Evolutionary conservation across 2,888 invertebrate species (phyloP).

Genomic region (Drosophila meridiana): DNA sequence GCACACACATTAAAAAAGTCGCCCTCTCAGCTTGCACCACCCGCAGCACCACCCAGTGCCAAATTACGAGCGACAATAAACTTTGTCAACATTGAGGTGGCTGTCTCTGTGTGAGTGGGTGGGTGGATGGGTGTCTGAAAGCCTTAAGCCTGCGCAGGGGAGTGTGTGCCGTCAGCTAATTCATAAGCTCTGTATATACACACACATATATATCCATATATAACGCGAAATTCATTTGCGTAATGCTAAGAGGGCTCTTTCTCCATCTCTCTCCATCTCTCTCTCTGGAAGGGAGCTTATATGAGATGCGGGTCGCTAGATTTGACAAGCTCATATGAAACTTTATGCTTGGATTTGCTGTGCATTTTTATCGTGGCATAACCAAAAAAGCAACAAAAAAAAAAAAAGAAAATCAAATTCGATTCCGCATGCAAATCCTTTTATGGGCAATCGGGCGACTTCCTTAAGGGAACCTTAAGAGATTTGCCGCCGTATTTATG

Average conservation of each 20-base stretch:
- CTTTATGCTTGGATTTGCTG: constrained; percentile 68
- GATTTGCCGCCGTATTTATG: constrained; percentile 54
- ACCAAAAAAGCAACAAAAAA: constrained; percentile 21
- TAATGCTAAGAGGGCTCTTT: constrained; percentile 57
- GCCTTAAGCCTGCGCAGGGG: constrained; percentile 69
- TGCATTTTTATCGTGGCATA: constrained; percentile 60
- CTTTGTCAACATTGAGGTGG: constrained; percentile 53
- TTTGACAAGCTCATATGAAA: constrained; percentile 59
- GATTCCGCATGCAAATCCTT: constrained; percentile 63
- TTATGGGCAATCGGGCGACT: constrained; percentile 38
- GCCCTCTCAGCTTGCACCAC: constrained; percentile 38
- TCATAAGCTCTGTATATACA: constrained; percentile 47
- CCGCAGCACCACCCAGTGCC: constrained; percentile 32
- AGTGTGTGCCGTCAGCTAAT: constrained; percentile 68
- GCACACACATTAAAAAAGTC: constrained; percentile 61
- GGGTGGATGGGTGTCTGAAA: constrained; percentile 24
- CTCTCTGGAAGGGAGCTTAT: not conserved
- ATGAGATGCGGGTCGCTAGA: constrained; percentile 29
- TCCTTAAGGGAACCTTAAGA: constrained; percentile 39
- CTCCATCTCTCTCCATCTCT: not conserved
- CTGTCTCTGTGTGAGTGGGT: constrained; percentile 7
- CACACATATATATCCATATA: constrained; percentile 5
- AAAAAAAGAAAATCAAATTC: constrained; percentile 14
- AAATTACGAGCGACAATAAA: constrained; percentile 75
- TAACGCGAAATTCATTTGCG: constrained; percentile 75